These are phyloP conservation scores for Huso huso DNA, from an alignment of 2,797 vertebrate species.

Conservation along the genomic window DNA sequence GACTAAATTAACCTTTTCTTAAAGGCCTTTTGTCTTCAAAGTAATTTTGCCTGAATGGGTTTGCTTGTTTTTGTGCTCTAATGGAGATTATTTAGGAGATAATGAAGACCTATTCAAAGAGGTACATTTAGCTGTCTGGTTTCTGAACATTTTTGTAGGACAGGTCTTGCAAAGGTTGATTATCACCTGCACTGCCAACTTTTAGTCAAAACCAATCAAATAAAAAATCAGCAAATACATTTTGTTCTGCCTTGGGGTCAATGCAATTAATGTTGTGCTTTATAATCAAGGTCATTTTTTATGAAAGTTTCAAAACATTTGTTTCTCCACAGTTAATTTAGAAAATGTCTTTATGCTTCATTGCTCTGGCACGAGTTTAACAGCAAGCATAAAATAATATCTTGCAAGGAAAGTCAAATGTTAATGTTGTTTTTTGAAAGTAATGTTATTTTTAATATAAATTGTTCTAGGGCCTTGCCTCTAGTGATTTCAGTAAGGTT, in stretches of 20 bases:
- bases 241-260: background rate
- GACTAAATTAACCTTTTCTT: slow-evolving; percentile 3
- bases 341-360: no score
- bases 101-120: background rate
- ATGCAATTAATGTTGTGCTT: background rate
- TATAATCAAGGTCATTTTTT: background rate
- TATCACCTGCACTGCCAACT: background rate
- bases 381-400: background rate
- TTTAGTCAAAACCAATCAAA: background rate
- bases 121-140: background rate
- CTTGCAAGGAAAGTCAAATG: no score
- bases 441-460: no score
- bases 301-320: no score
- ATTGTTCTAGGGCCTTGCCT: no score
- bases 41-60: slow-evolving; percentile 16
- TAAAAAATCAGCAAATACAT: background rate
- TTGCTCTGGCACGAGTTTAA: background rate
- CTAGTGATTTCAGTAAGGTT: no score
- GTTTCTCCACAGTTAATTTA: no score
- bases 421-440: no score
- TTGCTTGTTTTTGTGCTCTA: slow-evolving; percentile 13
- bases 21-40: slow-evolving; percentile 4
- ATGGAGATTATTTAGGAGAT: slow-evolving; percentile 1
- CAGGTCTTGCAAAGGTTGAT: background rate
- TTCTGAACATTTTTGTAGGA: background rate